phyloP scores from a whole-genome alignment of 2,797 vertebrate genomes.

The Acanthurus leucopareius region DNA sequence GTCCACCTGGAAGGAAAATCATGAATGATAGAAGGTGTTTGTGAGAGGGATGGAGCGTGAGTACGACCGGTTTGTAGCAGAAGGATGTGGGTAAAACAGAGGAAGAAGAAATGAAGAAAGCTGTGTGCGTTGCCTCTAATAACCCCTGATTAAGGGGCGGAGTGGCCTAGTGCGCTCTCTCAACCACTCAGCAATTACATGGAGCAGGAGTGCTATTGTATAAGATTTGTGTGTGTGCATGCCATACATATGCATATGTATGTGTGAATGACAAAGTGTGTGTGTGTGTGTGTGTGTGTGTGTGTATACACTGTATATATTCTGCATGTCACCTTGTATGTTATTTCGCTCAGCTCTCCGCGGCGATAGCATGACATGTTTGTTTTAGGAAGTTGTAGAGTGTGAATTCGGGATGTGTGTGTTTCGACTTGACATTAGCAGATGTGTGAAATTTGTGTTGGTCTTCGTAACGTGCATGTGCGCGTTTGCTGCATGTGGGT shows the following conservation, averaged over 20 bases:
- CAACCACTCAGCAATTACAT: conserved; percentile 83
- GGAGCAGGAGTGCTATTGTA: conserved; percentile 70
- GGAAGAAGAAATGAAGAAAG: conserved; percentile 62
- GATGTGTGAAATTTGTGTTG: conserved; percentile 36
- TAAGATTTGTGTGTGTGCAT: conserved; percentile 57
- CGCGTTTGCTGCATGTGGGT: conserved; percentile 16
- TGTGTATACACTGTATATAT: conserved; percentile 31
- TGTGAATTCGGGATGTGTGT: conserved; percentile 48
- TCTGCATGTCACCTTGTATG: conserved; percentile 45
- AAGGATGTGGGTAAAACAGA: conserved; percentile 51
- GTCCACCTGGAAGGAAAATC: conserved; percentile 11
- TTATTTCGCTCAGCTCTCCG: conserved; percentile 38
- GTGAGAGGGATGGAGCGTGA: conserved; percentile 23
- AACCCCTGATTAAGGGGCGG: conserved; percentile 84
- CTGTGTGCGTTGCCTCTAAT: conserved; percentile 79
- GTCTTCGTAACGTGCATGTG: not conserved
- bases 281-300: conserved; percentile 30
- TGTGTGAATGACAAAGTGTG: conserved; percentile 25
- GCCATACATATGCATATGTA: conserved; percentile 44
- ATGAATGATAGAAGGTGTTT: conserved; percentile 42
- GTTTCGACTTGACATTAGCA: conserved; percentile 47
- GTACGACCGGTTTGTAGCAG: conserved; percentile 36
- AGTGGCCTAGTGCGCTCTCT: conserved; percentile 74
- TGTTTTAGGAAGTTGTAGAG: conserved; percentile 67
- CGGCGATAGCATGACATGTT: conserved; percentile 57